Base-by-base conservation (phyloP, 30 jellyfish, hydroid and myxozoan genomes). In the Turritopsis dohrnii region DNA sequence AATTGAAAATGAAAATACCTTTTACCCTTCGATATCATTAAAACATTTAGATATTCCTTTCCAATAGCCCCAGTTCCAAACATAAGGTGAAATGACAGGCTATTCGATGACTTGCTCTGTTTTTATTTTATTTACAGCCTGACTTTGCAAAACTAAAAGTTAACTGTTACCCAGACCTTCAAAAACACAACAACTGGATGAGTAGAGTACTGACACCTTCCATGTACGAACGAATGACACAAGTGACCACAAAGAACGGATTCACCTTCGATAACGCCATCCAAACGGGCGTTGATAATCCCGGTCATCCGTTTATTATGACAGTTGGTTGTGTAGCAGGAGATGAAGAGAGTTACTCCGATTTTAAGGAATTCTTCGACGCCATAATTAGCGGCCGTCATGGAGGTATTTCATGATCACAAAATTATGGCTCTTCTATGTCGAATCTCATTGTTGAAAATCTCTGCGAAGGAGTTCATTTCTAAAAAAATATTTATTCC, bases 251-350 rank as follows among this genome's bases (percentile, higher is more conserved):
- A 0, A 84, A 85, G 23, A 90, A 73, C 84, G 97, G 97, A 8
- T 76, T 52, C 66, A 76, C 96, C 16, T 84, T 91, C 21, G 96
- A 91, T 76, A 65, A 79, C 23, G 82, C 71, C 83, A 91, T 91
- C 52, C 97, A 91, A 71, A 91, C 97, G 13, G 97, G 97, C n/a
- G 97, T 91, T n/a, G 97, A 91, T 83, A 91, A 91, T 87, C 97
- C 97, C 1, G 97, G 97, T 29, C 97, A 91, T 52, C 97, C 97
- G 18, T 91, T 91, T 79, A 91, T 91, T 72, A 86, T 87, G 91
- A 91, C 94, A 16, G 97, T 91, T 28, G 97, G 97, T 25, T 87
- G 96, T 76, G 96, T 91, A 16, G 97, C 97, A 1, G 96, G 96
- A 8, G 97, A 91, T 74, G 97, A 90, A 72, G 97, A 90, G 31